These are phyloP conservation scores for Scaptomyza hsui DNA, from an alignment of 1,140 invertebrate species.

Conservation along the genomic window DNA sequence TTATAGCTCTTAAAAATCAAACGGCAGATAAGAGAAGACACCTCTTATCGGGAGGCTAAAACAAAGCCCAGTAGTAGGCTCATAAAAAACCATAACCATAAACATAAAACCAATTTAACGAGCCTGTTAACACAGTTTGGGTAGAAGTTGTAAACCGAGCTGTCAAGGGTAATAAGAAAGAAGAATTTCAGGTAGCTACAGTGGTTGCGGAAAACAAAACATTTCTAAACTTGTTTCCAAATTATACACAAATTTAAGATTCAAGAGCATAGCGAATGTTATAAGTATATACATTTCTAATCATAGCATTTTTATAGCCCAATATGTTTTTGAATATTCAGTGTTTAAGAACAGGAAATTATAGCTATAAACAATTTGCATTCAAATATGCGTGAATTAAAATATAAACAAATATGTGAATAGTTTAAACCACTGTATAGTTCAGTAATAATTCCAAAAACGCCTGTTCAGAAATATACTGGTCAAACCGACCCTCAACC, in stretches of 20 bases:
- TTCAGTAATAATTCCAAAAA: slow-evolving; percentile 2
- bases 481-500: background rate
- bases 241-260: too few relatives aligned
- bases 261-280: background rate
- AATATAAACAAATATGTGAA: too few relatives aligned
- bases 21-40: slow-evolving; percentile 18
- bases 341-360: background rate
- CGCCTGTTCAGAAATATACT: slow-evolving; percentile 3
- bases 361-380: background rate
- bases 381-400: background rate
- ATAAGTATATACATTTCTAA: background rate
- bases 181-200: background rate
- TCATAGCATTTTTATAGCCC: background rate
- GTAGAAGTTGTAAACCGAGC: slow-evolving; percentile 12
- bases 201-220: too few relatives aligned
- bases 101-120: slow-evolving; percentile 14
- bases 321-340: background rate
- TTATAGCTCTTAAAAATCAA: slow-evolving; percentile 23
- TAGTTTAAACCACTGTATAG: too few relatives aligned
- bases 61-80: slow-evolving; percentile 9
- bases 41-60: slow-evolving; percentile 17
- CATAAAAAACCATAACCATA: slow-evolving; percentile 13
- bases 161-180: background rate
- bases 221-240: too few relatives aligned
- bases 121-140: slow-evolving; percentile 19